phyloP scores from a whole-genome alignment of 2,113 vertebrate species.

The Serinus canaria region DNA sequence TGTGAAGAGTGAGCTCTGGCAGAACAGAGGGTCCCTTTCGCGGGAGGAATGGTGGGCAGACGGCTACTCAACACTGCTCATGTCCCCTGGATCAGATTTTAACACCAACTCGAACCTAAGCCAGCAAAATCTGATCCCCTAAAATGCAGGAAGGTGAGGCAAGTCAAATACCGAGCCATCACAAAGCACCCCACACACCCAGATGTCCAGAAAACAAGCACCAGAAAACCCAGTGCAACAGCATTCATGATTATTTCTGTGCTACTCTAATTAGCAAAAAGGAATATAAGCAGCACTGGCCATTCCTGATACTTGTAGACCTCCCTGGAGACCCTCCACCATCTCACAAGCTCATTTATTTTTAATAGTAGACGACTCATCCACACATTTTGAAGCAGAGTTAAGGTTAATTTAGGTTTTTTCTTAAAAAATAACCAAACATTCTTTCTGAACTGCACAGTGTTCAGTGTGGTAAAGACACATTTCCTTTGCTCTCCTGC shows the following conservation, averaged over 20 bases:
- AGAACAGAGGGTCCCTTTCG: not conserved
- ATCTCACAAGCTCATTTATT: conserved; percentile 41
- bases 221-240: not conserved
- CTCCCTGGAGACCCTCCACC: conserved; percentile 11
- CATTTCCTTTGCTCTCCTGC: not conserved
- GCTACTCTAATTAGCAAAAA: not conserved
- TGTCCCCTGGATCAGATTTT: not conserved
- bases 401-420: not conserved
- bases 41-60: not conserved
- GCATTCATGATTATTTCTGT: not conserved
- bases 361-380: conserved; percentile 12
- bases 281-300: not conserved
- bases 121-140: not conserved
- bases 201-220: not conserved
- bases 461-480: not conserved
- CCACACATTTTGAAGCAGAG: not conserved
- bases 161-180: not conserved
- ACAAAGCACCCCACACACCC: not conserved
- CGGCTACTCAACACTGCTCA: not conserved
- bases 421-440: not conserved
- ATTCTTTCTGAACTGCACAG: not conserved
- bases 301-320: not conserved
- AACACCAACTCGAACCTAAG: not conserved
- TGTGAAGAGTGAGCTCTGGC: not conserved
- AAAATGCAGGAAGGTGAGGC: not conserved